These are phyloP conservation scores for Lepisosteus osseus DNA, from an alignment of 2,113 vertebrate species.

Conservation along the genomic window DNA sequence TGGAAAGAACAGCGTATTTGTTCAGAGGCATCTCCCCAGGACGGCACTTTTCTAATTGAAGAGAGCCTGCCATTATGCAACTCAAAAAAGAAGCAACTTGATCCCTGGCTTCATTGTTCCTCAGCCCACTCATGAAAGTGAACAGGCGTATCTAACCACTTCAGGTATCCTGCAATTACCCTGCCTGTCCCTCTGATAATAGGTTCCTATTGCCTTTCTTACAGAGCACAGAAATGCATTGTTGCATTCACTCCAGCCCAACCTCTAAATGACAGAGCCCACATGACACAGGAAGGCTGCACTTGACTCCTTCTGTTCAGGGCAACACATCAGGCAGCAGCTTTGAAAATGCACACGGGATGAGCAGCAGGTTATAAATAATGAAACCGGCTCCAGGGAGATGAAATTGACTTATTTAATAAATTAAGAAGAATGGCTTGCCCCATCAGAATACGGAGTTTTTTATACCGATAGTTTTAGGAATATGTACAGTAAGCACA, in stretches of 20 bases:
- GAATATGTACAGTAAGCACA: too few relatives aligned
- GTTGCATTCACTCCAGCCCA: background rate
- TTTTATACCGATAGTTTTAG: too few relatives aligned
- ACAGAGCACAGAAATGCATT: background rate
- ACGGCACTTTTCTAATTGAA: constrained; percentile 2
- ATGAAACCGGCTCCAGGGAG: too few relatives aligned
- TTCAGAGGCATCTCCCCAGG: background rate
- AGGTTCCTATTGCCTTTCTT: background rate
- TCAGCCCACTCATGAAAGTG: background rate
- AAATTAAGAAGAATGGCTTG: too few relatives aligned
- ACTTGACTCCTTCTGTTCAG: too few relatives aligned
- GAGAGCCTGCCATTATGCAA: background rate
- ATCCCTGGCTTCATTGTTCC: background rate
- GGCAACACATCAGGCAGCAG: too few relatives aligned
- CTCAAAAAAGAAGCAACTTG: background rate
- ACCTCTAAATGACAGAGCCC: too few relatives aligned
- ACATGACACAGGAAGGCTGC: too few relatives aligned
- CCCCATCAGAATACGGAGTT: too few relatives aligned
- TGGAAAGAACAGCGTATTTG: background rate
- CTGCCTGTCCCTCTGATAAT: background rate
- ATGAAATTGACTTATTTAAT: too few relatives aligned
- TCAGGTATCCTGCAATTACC: background rate
- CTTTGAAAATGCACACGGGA: too few relatives aligned
- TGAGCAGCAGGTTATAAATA: too few relatives aligned
- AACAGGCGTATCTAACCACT: background rate